Conservation (phyloP, 53 echinoderm and acorn worm species). For the Patiria pectinifera region DNA sequence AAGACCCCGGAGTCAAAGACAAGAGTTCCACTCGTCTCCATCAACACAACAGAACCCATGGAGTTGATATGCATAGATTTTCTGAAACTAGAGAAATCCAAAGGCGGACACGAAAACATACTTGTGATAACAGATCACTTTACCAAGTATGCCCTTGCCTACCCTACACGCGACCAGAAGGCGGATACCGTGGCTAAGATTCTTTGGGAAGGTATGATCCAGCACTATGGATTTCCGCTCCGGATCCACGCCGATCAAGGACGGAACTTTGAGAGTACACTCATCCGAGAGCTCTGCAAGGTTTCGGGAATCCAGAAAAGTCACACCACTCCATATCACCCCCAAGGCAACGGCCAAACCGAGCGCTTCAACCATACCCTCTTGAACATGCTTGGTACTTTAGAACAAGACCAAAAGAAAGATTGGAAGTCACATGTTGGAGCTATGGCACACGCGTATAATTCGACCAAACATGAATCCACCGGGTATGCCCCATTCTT, state of each 20-base stretch:
- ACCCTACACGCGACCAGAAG: slow-evolving; percentile 66
- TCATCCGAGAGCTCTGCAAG: slow-evolving; percentile 23
- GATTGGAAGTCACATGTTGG: slow-evolving; percentile 57
- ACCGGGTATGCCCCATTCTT: slow-evolving; percentile 42
- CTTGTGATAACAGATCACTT: slow-evolving; percentile 74
- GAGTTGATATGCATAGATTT: slow-evolving; percentile 55
- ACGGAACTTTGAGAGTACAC: slow-evolving; percentile 48
- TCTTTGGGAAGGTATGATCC: slow-evolving; percentile 63
- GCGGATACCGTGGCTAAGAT: slow-evolving; percentile 60
- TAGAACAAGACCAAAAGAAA: slow-evolving; percentile 28
- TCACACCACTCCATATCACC: slow-evolving; percentile 43
- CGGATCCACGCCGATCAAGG: slow-evolving; percentile 76
- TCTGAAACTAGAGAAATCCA: slow-evolving; percentile 54
- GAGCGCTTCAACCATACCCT: slow-evolving; percentile 69
- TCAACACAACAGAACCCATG: slow-evolving; percentile 43
- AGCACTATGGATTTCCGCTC: slow-evolving; percentile 66
- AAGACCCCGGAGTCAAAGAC: slow-evolving; percentile 35
- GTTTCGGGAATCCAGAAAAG: slow-evolving; percentile 1
- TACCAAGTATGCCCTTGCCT: slow-evolving; percentile 57
- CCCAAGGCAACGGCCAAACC: slow-evolving; percentile 17
- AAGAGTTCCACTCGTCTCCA: slow-evolving; percentile 28
- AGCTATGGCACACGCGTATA: slow-evolving; percentile 39
- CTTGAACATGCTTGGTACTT: slow-evolving; percentile 58
- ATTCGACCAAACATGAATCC: slow-evolving; percentile 32
- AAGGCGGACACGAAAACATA: slow-evolving; percentile 53